phyloP scores from a whole-genome alignment of 2,113 vertebrate species.

The Syngnathoides biaculeatus region DNA sequence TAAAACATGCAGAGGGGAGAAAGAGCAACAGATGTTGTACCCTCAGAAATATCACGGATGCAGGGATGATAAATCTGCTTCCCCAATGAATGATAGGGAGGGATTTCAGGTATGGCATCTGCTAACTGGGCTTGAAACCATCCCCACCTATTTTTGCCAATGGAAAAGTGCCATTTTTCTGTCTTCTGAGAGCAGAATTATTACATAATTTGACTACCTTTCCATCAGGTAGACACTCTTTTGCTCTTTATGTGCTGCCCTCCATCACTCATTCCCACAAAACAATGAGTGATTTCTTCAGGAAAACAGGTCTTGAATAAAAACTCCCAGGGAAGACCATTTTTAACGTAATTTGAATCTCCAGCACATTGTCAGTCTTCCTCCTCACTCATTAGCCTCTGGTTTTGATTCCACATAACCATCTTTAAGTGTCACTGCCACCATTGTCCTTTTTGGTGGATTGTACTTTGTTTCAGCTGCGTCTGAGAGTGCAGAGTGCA shows the following conservation, averaged over 20 bases:
- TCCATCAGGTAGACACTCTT: background rate
- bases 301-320: background rate
- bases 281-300: background rate
- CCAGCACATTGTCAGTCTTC: background rate
- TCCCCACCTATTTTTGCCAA: no score
- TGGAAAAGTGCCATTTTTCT: background rate
- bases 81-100: no score
- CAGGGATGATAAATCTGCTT: no score
- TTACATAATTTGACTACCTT: background rate
- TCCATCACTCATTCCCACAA: background rate
- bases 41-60: no score
- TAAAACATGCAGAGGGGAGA: no score
- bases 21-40: no score
- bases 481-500: slow-evolving; percentile 2
- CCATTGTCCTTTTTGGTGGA: slow-evolving; percentile 1
- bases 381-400: background rate
- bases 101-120: no score
- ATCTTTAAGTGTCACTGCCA: background rate
- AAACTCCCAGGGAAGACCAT: background rate
- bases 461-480: slow-evolving; percentile 9
- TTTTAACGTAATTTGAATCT: background rate
- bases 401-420: background rate
- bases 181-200: background rate
- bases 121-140: no score
- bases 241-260: background rate